Conservation (phyloP, 2,797 vertebrate species). For the Parotocinclus haroldoi region DNA sequence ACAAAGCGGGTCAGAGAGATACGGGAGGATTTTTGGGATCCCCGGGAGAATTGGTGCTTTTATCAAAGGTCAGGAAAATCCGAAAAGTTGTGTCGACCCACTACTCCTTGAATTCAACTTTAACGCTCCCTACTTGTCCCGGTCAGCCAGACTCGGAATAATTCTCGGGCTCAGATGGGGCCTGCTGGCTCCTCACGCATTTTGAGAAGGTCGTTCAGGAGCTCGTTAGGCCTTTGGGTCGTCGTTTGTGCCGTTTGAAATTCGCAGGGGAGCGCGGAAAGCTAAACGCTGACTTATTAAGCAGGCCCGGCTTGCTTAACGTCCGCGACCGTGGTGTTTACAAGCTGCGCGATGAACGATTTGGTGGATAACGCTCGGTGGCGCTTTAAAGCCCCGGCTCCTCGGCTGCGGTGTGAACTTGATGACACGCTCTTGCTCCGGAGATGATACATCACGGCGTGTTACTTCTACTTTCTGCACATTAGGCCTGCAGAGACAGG, state of each 20-base stretch:
- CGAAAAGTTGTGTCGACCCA: no score
- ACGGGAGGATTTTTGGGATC: no score
- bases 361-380: not conserved
- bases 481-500: slow-evolving; percentile 41
- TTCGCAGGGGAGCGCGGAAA: no score
- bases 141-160: no score
- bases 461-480: slow-evolving; percentile 51
- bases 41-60: no score
- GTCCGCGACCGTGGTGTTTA: not conserved
- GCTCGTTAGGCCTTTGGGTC: slow-evolving; percentile 24
- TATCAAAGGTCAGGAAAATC: no score
- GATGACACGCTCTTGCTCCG: slow-evolving; percentile 31
- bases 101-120: no score
- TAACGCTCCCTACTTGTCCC: no score
- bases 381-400: slow-evolving; percentile 17
- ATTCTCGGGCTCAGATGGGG: slow-evolving; percentile 45
- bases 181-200: slow-evolving; percentile 37
- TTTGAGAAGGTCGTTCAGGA: no score
- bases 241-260: not conserved
- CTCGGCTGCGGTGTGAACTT: slow-evolving; percentile 32
- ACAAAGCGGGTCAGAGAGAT: no score
- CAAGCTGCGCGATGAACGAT: not conserved
- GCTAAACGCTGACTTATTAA: no score
- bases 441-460: slow-evolving; percentile 42
- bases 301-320: not conserved